Base-by-base conservation (phyloP, 2,888 invertebrate genomes). In the Pardosa pseudoannulata region DNA sequence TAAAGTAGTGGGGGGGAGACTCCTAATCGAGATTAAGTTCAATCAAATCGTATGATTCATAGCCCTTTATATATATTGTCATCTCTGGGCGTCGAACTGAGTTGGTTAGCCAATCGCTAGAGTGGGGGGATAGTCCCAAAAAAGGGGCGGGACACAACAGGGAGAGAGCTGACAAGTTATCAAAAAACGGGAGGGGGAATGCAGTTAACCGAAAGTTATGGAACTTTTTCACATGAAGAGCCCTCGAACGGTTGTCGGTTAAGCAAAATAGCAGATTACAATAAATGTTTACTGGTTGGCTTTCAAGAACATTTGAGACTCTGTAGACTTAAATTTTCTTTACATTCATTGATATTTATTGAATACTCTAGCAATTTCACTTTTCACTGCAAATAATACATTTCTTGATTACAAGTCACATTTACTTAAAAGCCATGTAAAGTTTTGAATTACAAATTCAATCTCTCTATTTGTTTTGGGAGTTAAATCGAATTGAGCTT, bases 41-140 rank as follows among this genome's bases (percentile, higher is more conserved):
- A 56, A 56, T 56, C 23, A 23, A 56, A 56, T 56, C 23, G 56
- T 56, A 23, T 56, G 56, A 56, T 56, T 56, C 56, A 56, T 23
- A 23, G 56, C 23, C 23, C 56, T 56, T n/a, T n/a, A n/a, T n/a
- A n/a, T n/a, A n/a, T n/a, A 56, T 56, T 56, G 56, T 56, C 3
- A 23, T 23, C 11, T 56, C 11, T 2, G 56, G 56, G 56, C 23
- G 56, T 56, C 56, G 23, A 56, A 56, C 56, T 2, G 56, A 56
- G 56, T 23, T 19, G 23, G 56, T 46, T 3, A 56, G 23, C 56
- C 56, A 56, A 56, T 56, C 56, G 23, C 56, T 23, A 23, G 3
- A 56, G 23, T 23, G 1, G 19, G 3, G 56, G 23, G 56, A 23
- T 23, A 56, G 5, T 23, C 23, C 56, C 56, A 1, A 56, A 56